Conservation (phyloP, 2,113 vertebrate genomes). For the Antidorcas marsupialis region DNA sequence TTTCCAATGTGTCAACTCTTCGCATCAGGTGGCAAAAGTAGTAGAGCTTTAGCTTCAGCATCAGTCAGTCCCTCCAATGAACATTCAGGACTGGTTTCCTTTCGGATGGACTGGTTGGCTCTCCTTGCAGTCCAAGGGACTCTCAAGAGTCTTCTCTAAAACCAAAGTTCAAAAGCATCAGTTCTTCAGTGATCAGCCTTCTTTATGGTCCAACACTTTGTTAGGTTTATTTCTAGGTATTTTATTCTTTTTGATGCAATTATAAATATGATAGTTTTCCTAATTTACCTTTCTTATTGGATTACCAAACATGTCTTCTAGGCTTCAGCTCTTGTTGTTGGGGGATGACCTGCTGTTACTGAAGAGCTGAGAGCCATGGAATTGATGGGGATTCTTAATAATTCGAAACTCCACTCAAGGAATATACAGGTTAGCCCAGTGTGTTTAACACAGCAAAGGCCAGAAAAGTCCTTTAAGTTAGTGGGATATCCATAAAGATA, state of each 20-base stretch:
- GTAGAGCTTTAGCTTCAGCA: not conserved
- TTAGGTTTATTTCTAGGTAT: not conserved
- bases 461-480: not conserved
- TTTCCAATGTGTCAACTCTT: not conserved
- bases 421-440: not conserved
- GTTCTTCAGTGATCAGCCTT: fast-evolving
- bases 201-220: not conserved
- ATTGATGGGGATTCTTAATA: not conserved
- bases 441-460: not conserved
- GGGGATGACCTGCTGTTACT: not conserved
- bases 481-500: not conserved
- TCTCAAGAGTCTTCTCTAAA: not conserved
- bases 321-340: conserved; percentile 17
- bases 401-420: not conserved
- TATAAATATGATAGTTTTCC: not conserved
- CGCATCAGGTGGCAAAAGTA: fast-evolving
- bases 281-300: not conserved
- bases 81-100: not conserved
- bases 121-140: not conserved
- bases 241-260: not conserved
- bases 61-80: not conserved
- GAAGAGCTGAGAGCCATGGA: not conserved
- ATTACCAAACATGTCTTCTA: conserved; percentile 22
- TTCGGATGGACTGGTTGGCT: not conserved
- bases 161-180: not conserved